These are phyloP conservation scores for Xenotilapia leptura DNA, from an alignment of 2,113 vertebrate genomes.

Conservation along the genomic window DNA sequence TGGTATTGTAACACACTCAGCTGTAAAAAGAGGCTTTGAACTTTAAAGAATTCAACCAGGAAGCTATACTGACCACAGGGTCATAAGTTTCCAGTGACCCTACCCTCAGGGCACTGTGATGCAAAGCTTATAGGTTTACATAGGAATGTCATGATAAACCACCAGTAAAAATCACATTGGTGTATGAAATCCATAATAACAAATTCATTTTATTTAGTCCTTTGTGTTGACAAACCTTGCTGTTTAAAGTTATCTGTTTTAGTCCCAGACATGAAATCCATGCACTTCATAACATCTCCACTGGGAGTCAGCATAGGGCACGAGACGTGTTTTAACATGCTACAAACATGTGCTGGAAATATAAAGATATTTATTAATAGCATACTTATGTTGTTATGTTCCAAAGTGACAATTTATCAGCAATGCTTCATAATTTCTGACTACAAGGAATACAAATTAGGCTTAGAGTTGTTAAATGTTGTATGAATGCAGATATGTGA, in stretches of 20 bases:
- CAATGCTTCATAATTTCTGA: neutral
- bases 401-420: neutral
- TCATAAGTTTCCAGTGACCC: neutral
- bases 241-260: neutral
- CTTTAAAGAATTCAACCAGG: slow-evolving; percentile 30
- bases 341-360: neutral
- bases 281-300: slow-evolving; percentile 11
- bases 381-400: neutral
- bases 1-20: slow-evolving; percentile 26
- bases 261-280: neutral
- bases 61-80: slow-evolving; percentile 4
- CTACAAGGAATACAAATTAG: neutral
- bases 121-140: neutral
- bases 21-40: neutral
- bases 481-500: neutral
- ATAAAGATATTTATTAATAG: neutral
- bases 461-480: neutral
- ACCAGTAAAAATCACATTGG: neutral
- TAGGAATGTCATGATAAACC: neutral
- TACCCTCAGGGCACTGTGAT: neutral
- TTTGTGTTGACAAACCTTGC: neutral
- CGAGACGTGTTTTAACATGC: neutral
- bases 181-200: neutral
- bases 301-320: slow-evolving; percentile 1
- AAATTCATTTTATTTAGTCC: neutral